Percentiles rank a stretch among this genome's conserved stretches.
These are phyloP conservation scores for Kuschelorhynchus macadamiae DNA, from an alignment of 2,888 invertebrate species.

Conservation along the genomic window DNA sequence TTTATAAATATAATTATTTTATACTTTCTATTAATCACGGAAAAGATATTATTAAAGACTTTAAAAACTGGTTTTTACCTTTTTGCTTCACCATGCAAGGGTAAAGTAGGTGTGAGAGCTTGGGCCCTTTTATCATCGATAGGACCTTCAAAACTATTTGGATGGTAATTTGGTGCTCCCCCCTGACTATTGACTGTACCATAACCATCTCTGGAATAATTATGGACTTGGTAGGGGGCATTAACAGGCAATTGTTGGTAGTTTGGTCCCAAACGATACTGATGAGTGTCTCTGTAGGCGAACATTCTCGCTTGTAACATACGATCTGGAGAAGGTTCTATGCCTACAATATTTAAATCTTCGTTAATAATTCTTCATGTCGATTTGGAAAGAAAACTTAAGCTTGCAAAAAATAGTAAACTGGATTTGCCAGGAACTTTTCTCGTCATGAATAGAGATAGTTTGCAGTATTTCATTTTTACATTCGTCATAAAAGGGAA, in stretches of 20 bases:
- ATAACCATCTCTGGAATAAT: conserved; percentile 91
- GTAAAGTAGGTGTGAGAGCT: conserved; percentile 73
- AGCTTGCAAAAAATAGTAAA: too few relatives aligned
- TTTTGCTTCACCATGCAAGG: conserved; percentile 81
- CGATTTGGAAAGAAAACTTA: too few relatives aligned
- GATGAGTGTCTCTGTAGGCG: conserved; percentile 91
- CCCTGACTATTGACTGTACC: conserved; percentile 77
- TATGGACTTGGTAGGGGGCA: conserved; percentile 84
- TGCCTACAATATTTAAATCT: conserved; percentile 73
- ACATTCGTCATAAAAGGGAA: too few relatives aligned
- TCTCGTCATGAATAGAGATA: too few relatives aligned
- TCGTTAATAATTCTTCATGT: too few relatives aligned
- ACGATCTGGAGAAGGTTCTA: conserved; percentile 93
- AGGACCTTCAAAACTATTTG: conserved; percentile 95
- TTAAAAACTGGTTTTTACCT: too few relatives aligned
- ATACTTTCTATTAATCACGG: too few relatives aligned
- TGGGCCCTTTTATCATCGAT: conserved; percentile 77
- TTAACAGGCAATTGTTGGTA: conserved; percentile 95
- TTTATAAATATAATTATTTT: too few relatives aligned
- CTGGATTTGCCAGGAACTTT: too few relatives aligned
- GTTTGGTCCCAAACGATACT: conserved; percentile 91
- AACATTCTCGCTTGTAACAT: conserved; percentile 93
- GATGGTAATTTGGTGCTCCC: conserved; percentile 94
- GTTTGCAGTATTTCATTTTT: too few relatives aligned
- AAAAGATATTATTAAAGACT: too few relatives aligned